Conservation (phyloP, 2,888 invertebrate species). For the Heliconius erato region DNA sequence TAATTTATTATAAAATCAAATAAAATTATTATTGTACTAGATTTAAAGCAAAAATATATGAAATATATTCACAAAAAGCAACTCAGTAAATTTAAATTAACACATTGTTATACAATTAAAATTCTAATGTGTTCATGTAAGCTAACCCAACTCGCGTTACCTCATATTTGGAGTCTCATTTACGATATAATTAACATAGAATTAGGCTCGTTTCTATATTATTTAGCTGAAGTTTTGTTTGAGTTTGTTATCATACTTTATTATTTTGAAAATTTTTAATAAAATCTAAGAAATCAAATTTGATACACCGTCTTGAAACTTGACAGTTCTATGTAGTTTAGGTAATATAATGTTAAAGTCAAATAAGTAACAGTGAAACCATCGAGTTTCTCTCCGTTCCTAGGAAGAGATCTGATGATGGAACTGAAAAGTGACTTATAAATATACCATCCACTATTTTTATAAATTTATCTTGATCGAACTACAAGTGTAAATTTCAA, state of each 20-base stretch:
- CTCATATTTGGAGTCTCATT: neutral
- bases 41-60: neutral
- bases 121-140: slow-evolving; percentile 10
- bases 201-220: slow-evolving; percentile 1
- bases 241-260: neutral
- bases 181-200: slow-evolving; percentile 6
- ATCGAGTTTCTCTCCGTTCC: no score
- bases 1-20: no score
- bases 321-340: no score
- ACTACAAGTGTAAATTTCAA: no score
- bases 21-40: neutral
- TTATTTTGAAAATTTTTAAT: neutral
- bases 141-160: slow-evolving; percentile 8
- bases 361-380: no score
- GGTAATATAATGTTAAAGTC: no score
- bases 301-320: no score
- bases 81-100: slow-evolving; percentile 11
- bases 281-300: neutral
- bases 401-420: no score
- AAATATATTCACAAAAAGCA: neutral
- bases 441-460: no score
- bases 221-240: neutral
- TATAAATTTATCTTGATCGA: no score
- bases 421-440: no score
- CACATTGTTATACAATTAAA: slow-evolving; percentile 11